Evolutionary conservation across 2,113 vertebrate genomes (phyloP).

Genomic region (Eublepharis macularius): DNA sequence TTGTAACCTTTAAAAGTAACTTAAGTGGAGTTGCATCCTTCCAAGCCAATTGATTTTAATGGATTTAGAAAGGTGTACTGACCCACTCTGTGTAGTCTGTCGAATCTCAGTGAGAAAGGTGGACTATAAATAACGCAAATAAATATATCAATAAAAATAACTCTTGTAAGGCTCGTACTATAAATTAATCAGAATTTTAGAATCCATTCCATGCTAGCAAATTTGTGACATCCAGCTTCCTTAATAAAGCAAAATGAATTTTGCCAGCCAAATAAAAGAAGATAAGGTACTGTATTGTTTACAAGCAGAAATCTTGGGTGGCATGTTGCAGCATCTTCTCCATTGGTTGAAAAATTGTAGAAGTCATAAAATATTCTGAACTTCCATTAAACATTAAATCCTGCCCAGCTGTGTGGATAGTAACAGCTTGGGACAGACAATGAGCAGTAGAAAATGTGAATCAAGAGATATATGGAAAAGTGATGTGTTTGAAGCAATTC

Average conservation of each 20-base stretch:
- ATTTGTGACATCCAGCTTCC: background rate
- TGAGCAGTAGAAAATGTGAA: background rate
- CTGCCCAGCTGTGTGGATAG: background rate
- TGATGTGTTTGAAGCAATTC: background rate
- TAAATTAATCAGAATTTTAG: background rate
- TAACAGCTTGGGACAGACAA: background rate
- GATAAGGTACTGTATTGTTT: no score
- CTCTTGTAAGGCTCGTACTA: no score
- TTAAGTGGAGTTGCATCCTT: no score
- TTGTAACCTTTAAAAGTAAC: background rate
- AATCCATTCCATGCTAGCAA: background rate
- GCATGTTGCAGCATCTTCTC: background rate
- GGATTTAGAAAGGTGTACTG: no score
- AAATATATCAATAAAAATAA: no score
- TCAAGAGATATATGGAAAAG: accelerated
- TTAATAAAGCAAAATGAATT: background rate
- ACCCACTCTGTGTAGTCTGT: no score
- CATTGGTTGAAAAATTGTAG: slow-evolving; percentile 1
- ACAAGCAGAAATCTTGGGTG: background rate
- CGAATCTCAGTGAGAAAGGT: no score
- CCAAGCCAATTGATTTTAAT: no score
- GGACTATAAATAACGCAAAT: no score
- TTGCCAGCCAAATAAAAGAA: background rate
- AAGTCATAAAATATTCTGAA: background rate
- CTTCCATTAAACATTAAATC: background rate